These are phyloP conservation scores for Neria commutata DNA, from an alignment of 2,888 invertebrate species.

Conservation along the genomic window DNA sequence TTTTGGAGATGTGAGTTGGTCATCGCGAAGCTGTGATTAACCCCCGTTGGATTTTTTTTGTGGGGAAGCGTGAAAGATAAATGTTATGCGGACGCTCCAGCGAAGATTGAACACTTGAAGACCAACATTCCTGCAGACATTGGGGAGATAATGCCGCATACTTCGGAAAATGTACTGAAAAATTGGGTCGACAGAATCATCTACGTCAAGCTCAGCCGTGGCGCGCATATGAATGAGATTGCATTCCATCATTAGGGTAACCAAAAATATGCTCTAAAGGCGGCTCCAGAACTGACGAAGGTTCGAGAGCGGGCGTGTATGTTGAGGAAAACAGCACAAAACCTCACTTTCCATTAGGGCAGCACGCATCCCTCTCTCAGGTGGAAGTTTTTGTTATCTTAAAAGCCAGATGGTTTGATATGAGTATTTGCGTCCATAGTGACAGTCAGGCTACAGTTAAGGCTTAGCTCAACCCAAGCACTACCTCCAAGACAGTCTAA, in stretches of 20 bases:
- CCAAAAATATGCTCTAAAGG: no score
- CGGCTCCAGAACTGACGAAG: no score
- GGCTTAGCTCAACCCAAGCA: no score
- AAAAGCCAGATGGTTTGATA: no score
- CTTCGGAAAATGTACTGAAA: constrained; percentile 21
- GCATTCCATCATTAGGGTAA: constrained; percentile 34
- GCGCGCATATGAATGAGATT: constrained; percentile 17
- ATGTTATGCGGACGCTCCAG: constrained; percentile 23
- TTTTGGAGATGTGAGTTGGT: constrained; percentile 27
- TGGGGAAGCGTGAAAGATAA: constrained; percentile 16
- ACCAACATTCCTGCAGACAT: constrained; percentile 16
- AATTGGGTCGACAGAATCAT: constrained; percentile 16
- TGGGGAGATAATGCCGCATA: constrained; percentile 24
- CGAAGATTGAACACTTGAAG: constrained; percentile 22
- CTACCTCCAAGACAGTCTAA: no score
- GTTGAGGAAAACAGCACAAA: no score
- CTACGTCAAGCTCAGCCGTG: constrained; percentile 17
- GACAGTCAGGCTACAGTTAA: no score
- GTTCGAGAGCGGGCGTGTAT: no score
- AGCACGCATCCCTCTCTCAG: no score
- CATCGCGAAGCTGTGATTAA: constrained; percentile 22
- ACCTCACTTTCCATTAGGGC: no score
- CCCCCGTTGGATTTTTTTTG: constrained; percentile 21
- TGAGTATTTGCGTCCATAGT: no score
- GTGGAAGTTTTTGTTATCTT: no score